Conservation (phyloP, 2,888 invertebrate species). For the Flabesymbios commensalis region DNA sequence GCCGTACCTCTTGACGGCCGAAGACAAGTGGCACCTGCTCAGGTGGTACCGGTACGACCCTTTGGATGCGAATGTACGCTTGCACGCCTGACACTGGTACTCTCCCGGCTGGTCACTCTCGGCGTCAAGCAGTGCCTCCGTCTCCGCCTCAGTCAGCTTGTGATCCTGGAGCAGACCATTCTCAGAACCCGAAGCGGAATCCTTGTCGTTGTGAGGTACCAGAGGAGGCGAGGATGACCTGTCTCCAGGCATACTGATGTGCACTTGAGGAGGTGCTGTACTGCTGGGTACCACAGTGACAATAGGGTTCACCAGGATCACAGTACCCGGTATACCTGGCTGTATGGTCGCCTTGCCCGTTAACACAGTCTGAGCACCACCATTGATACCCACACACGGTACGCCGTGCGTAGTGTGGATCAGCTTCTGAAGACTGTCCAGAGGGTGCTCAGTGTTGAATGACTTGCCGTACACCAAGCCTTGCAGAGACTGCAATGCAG, state of each 20-base stretch:
- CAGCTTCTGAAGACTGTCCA: conserved; percentile 91
- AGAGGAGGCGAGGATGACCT: neutral
- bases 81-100: conserved; percentile 51
- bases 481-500: conserved; percentile 55
- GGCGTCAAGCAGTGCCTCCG: neutral
- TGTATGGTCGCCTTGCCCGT: neutral
- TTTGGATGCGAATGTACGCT: conserved; percentile 85
- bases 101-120: conserved; percentile 15
- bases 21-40: conserved; percentile 61
- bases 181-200: neutral
- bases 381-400: neutral
- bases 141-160: neutral
- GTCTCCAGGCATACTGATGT: conserved; percentile 12
- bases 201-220: neutral
- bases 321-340: conserved; percentile 23
- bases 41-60: conserved; percentile 95
- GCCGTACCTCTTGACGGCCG: conserved; percentile 52
- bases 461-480: conserved; percentile 53
- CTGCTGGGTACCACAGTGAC: conserved; percentile 30
- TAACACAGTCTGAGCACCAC: neutral
- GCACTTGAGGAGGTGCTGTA: too few species aligned
- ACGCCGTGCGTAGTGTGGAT: conserved; percentile 70
- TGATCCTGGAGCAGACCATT: neutral
- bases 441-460: conserved; percentile 72
- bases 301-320: conserved; percentile 37